phyloP scores from a whole-genome alignment of 2,113 vertebrate genomes.

The Electrona antarctica region DNA sequence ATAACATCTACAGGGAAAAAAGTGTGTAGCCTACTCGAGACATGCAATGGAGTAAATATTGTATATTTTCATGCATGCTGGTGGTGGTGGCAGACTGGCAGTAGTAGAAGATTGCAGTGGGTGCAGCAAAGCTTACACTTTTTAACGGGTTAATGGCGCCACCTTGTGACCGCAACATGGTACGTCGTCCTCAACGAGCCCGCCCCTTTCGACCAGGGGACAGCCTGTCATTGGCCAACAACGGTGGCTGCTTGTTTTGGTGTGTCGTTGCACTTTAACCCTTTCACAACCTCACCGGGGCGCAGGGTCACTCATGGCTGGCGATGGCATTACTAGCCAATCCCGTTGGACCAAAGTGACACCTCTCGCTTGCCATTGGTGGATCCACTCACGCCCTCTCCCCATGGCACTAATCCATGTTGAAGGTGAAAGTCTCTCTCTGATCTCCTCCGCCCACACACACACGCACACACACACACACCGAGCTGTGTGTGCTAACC shows the following conservation, averaged over 20 bases:
- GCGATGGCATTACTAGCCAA: conserved; percentile 16
- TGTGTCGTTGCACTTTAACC: conserved; percentile 43
- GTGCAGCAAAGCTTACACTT: too few relatives aligned
- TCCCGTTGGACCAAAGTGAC: too few relatives aligned
- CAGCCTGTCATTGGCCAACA: conserved; percentile 46
- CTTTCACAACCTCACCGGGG: neutral
- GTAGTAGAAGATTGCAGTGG: neutral
- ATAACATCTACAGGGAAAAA: too few relatives aligned
- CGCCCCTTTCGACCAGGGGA: neutral
- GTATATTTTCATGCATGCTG: too few relatives aligned
- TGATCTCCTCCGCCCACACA: neutral
- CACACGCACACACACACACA: neutral
- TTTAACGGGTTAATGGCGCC: conserved; percentile 37
- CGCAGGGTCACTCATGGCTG: conserved; percentile 29
- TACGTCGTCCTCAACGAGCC: neutral
- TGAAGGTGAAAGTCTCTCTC: conserved; percentile 59
- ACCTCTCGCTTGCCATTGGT: conserved; percentile 61
- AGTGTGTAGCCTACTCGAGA: neutral
- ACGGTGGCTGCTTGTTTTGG: neutral
- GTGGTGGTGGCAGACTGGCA: neutral
- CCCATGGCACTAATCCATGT: conserved; percentile 26
- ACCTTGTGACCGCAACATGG: conserved; percentile 47
- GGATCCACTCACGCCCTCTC: conserved; percentile 52
- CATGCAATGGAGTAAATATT: neutral
- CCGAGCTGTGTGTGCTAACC: neutral